Conservation (phyloP, 2,888 invertebrate species). For the Fragum fragum region DNA sequence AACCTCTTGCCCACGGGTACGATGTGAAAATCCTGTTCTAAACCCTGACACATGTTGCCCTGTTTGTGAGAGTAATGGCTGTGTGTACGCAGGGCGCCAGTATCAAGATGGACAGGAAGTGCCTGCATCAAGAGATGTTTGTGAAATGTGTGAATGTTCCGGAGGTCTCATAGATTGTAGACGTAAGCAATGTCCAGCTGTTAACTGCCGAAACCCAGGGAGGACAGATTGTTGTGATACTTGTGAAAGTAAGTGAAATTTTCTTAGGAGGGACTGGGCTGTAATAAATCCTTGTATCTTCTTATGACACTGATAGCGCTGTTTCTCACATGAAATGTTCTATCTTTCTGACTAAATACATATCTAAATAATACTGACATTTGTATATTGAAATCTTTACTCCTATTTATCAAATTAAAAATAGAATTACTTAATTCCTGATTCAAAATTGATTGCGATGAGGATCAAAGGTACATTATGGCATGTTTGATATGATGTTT, state of each 20-base stretch:
- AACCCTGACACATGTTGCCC: constrained; percentile 80
- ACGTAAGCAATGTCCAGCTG: constrained; percentile 71
- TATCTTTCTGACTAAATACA: too few relatives aligned
- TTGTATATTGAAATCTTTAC: too few relatives aligned
- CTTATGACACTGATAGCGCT: too few relatives aligned
- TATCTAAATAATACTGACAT: too few relatives aligned
- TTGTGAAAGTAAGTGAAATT: constrained; percentile 74
- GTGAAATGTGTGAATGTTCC: constrained; percentile 80
- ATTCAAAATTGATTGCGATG: too few relatives aligned
- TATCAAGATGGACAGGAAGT: constrained; percentile 76
- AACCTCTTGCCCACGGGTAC: constrained; percentile 68
- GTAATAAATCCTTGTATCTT: too few relatives aligned
- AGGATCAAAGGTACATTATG: too few relatives aligned
- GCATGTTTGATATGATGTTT: too few relatives aligned
- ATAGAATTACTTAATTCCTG: too few relatives aligned
- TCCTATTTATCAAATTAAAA: too few relatives aligned
- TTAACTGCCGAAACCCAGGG: constrained; percentile 74
- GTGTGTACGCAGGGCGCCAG: constrained; percentile 68
- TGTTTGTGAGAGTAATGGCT: constrained; percentile 72
- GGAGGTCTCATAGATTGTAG: constrained; percentile 75
- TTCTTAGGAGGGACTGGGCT: too few relatives aligned
- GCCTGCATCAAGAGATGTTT: constrained; percentile 68
- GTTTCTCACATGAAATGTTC: too few relatives aligned
- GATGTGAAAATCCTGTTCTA: constrained; percentile 73
- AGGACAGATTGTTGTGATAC: constrained; percentile 78